These are phyloP conservation scores for Sitta carolinensis DNA, from an alignment of 2,797 vertebrate species.

Conservation along the genomic window DNA sequence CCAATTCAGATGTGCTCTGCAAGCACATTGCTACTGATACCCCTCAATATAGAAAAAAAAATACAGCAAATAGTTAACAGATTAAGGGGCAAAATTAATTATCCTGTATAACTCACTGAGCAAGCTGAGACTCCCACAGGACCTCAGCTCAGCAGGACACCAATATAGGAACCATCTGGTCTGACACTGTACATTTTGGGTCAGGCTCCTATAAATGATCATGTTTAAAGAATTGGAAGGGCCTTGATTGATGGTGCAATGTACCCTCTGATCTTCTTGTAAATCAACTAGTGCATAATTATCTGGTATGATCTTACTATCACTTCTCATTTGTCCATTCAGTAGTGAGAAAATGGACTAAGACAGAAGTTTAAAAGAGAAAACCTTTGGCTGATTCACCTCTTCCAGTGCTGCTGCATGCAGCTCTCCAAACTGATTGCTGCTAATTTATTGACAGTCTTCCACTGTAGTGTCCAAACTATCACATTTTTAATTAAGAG, in stretches of 20 bases:
- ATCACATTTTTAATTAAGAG: background rate
- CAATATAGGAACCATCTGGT: background rate
- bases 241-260: background rate
- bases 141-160: background rate
- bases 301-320: background rate
- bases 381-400: background rate
- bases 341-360: background rate
- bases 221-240: background rate
- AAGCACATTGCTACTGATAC: background rate
- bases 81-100: background rate
- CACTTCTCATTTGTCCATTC: background rate
- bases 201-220: background rate
- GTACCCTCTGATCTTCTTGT: background rate
- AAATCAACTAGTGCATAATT: background rate
- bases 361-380: background rate
- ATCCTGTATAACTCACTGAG: background rate
- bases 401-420: background rate
- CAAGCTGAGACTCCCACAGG: constrained; percentile 7
- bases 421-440: background rate
- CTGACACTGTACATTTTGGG: background rate
- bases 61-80: background rate
- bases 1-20: background rate
- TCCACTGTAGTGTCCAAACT: background rate
- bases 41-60: background rate
- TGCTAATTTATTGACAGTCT: background rate